phyloP scores from a whole-genome alignment of 1,140 invertebrate genomes.

The Micrasema longulum region DNA sequence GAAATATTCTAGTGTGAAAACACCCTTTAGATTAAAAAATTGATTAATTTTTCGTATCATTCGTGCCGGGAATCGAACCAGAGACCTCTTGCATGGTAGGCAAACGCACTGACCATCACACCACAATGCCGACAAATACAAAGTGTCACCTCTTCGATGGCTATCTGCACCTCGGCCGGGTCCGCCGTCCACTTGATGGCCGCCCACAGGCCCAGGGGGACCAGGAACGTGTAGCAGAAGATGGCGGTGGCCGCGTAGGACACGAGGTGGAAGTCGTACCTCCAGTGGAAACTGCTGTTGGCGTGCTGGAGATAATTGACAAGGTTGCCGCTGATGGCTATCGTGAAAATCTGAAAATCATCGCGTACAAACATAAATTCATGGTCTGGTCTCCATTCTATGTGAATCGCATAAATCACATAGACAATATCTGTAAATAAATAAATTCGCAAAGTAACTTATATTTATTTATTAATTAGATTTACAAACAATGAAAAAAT shows the following conservation, averaged over 20 bases:
- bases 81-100: no score
- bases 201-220: conserved; percentile 87
- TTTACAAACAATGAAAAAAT: background rate
- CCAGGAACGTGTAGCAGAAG: conserved; percentile 88
- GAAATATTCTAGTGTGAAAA: no score
- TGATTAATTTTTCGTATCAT: no score
- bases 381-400: no score
- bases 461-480: background rate
- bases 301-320: conserved; percentile 87
- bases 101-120: no score
- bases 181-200: conserved; percentile 84
- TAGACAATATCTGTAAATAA: no score
- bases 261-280: conserved; percentile 94
- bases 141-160: conserved; percentile 1
- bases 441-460: no score
- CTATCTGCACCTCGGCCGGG: conserved; percentile 1
- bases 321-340: conserved; percentile 94
- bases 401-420: no score
- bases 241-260: conserved; percentile 92
- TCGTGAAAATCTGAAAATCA: conserved; percentile 80
- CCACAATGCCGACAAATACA: no score
- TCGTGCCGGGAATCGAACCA: no score
- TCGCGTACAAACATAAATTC: no score
- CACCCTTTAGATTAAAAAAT: no score
- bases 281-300: conserved; percentile 80